Percentiles rank a stretch among this genome's conserved stretches.
phyloP scores from a whole-genome alignment of 2,113 vertebrate species.

The Motacilla tschutschensis region DNA sequence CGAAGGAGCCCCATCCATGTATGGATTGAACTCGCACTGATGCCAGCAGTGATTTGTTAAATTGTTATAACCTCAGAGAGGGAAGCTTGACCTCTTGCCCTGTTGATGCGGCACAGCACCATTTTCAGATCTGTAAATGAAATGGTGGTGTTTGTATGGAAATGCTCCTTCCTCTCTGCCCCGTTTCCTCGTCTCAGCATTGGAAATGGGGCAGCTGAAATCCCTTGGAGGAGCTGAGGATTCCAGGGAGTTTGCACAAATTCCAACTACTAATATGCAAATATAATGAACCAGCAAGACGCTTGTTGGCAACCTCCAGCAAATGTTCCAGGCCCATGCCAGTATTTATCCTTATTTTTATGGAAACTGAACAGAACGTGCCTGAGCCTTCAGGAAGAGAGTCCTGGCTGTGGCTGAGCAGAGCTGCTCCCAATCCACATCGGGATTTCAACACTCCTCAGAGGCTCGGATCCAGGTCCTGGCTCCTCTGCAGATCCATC shows the following conservation, averaged over 20 bases:
- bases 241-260: neutral
- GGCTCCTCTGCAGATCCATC: neutral
- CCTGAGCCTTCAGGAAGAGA: neutral
- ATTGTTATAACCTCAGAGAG: neutral
- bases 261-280: neutral
- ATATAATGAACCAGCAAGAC: neutral
- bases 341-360: neutral
- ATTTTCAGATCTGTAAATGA: neutral
- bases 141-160: neutral
- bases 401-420: neutral
- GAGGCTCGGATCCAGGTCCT: fast-evolving
- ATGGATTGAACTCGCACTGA: fast-evolving
- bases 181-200: fast-evolving
- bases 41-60: fast-evolving
- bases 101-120: neutral
- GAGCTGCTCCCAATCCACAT: fast-evolving
- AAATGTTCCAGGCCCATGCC: neutral
- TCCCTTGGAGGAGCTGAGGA: neutral
- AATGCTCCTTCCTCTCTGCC: neutral
- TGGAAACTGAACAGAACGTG: neutral
- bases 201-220: neutral
- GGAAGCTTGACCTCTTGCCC: neutral
- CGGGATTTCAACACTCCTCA: neutral
- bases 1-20: neutral
- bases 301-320: neutral